Evolutionary conservation across 2,113 vertebrate species (phyloP), one percentile per base, ranked within the genome.

Genomic region (Phocoena phocoena): DNA sequence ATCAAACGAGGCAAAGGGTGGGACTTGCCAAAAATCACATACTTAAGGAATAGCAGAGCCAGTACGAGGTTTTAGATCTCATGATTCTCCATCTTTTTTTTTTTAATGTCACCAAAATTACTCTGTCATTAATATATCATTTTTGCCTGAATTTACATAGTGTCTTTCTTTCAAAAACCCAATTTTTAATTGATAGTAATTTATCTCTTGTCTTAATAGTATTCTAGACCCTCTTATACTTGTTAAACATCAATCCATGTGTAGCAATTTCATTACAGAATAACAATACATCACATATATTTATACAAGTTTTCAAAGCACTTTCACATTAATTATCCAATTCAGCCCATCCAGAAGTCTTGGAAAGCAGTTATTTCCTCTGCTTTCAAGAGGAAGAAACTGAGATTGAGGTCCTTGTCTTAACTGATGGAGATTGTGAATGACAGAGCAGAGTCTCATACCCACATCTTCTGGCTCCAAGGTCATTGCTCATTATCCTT

Each of bases 251-350:
- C 11, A 95, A 62, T 47, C 26, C 33, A 76, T 55, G 50, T 23
- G 14, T 62, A 88, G 31, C 11, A 47, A 73, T 79, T 97, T 89
- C 44, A 77, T 88, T 94, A 83, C 94, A 82, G 50, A 92, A 84
- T 18, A 95, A 58, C 10, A 93, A 81, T 62, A 36, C 1, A 13
- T 88, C 20, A 28, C 3, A 62, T 26, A 82, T 88, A 77, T 79
- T 62, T 76, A 58, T 28, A 60, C 8, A 90, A 85, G 81, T 21
- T 82, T 88, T 6, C 8, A 91, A 85, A 94, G 5, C 3, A 58
- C 15, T 83, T 86, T 92, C 33, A 80, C 44, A 38, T 91, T 79
- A 73, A n/a, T 87, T 65, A 76, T 87, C 63, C 17, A 65, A 47
- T 53, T 41, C 65, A 76, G 14, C 3, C 31, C 28, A 77, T 58